Percentiles rank a stretch among this genome's conserved stretches.
phyloP scores from a whole-genome alignment of 35 echinoderm and acorn worm genomes.

The Ophiothrix spiculata region DNA sequence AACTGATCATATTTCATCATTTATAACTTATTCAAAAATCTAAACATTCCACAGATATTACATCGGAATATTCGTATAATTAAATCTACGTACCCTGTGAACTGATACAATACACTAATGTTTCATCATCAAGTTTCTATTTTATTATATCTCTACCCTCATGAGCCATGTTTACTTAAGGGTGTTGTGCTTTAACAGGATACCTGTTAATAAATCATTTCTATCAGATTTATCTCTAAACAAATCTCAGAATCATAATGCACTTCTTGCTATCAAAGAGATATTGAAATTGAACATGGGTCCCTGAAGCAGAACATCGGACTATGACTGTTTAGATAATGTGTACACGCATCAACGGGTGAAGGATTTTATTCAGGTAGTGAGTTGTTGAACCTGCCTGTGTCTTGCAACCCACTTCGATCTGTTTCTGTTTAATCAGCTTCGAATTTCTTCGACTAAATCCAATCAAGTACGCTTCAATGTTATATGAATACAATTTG shows the following conservation, averaged over 20 bases:
- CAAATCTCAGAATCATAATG: not conserved
- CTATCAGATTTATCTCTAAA: not conserved
- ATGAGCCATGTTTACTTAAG: too few relatives aligned
- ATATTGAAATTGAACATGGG: conserved; percentile 1
- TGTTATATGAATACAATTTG: conserved; percentile 1
- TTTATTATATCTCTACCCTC: too few relatives aligned
- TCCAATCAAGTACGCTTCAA: conserved; percentile 1
- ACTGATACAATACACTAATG: too few relatives aligned
- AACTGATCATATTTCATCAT: too few relatives aligned
- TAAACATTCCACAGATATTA: too few relatives aligned
- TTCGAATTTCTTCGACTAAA: not conserved
- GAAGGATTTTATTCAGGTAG: not conserved
- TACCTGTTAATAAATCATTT: conserved; percentile 2
- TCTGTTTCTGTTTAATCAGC: conserved; percentile 6
- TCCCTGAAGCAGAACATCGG: not conserved
- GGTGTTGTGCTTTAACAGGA: not conserved
- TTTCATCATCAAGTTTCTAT: too few relatives aligned
- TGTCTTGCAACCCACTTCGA: conserved; percentile 1
- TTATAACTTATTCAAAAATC: too few relatives aligned
- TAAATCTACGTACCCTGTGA: too few relatives aligned
- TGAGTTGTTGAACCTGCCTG: not conserved
- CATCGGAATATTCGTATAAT: too few relatives aligned
- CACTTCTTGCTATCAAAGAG: not conserved
- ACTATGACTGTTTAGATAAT: conserved; percentile 4
- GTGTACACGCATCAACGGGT: not conserved